Evolutionary conservation across 2,113 vertebrate species (phyloP).

Genomic region (Vidua macroura): DNA sequence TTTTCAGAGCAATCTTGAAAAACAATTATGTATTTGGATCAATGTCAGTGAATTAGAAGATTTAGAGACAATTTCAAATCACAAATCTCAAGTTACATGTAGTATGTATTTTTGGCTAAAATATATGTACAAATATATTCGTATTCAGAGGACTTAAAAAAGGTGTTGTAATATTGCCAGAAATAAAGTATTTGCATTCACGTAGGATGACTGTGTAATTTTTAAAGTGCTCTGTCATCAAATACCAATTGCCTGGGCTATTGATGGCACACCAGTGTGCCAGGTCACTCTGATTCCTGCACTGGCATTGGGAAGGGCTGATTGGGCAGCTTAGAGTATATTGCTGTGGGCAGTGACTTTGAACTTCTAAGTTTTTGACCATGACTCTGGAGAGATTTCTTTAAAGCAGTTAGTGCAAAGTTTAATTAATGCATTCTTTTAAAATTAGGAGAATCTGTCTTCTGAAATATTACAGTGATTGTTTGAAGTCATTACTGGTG

Average conservation of each 20-base stretch:
- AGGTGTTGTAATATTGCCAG: not conserved
- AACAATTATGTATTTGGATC: not conserved
- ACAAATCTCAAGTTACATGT: not conserved
- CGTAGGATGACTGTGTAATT: not conserved
- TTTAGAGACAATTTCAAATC: not conserved
- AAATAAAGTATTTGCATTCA: not conserved
- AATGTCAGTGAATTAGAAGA: not conserved
- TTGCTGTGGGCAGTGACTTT: not conserved
- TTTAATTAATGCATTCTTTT: not conserved
- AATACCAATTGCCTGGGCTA: not conserved
- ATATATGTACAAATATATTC: not conserved
- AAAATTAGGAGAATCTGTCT: not conserved
- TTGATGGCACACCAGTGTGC: not conserved
- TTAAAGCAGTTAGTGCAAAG: not conserved
- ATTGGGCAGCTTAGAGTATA: not conserved
- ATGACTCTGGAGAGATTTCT: not conserved
- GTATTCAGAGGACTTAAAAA: not conserved
- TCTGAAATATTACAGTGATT: not conserved
- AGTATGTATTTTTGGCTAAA: not conserved
- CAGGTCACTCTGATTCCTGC: not conserved
- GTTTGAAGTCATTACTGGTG: not conserved
- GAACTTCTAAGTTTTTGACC: not conserved
- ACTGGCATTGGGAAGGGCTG: not conserved
- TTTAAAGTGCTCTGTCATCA: not conserved
- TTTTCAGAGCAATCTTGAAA: not conserved